A percentile compares a stretch with the other conserved stretches of the same genome.
phyloP scores from a whole-genome alignment of 1,140 invertebrate species.

The Drosophila obscura region DNA sequence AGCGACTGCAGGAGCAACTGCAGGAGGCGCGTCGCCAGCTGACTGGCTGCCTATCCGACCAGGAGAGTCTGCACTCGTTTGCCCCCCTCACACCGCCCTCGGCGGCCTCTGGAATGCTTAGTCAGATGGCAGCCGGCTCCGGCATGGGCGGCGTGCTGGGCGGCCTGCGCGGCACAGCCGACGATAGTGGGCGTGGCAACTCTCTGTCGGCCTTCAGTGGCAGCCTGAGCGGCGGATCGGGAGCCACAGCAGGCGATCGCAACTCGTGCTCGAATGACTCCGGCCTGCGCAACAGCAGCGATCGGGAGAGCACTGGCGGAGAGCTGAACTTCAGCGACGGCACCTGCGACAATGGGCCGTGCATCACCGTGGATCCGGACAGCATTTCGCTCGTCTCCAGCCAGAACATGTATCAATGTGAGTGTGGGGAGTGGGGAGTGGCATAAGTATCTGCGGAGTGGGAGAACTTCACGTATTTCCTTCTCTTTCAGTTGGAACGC shows the following conservation, averaged over 20 bases:
- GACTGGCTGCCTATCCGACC: constrained; percentile 90
- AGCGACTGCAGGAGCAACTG: constrained; percentile 92
- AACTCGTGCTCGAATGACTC: constrained; percentile 95
- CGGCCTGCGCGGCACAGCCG: constrained; percentile 86
- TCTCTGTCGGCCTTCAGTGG: constrained; percentile 83
- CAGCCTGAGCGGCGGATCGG: constrained; percentile 85
- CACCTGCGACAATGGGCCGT: constrained; percentile 81
- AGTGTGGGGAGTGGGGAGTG: constrained; percentile 84
- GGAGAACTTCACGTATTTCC: background rate
- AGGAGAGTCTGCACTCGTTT: constrained; percentile 88
- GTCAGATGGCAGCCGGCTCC: constrained; percentile 84
- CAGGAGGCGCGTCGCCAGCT: constrained; percentile 90
- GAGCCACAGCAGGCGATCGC: constrained; percentile 86
- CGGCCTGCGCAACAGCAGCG: constrained; percentile 91
- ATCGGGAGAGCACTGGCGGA: constrained; percentile 89
- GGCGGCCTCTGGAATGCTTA: constrained; percentile 77
- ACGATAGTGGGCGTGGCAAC: constrained; percentile 85
- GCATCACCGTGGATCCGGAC: constrained; percentile 82
- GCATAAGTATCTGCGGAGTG: background rate
- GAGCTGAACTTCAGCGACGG: constrained; percentile 83
- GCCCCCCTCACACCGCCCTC: constrained; percentile 83
- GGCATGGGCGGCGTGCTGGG: constrained; percentile 85
- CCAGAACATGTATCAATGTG: constrained; percentile 92
- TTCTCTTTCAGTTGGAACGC: constrained; percentile 87
- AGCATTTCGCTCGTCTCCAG: constrained; percentile 83